Evolutionary conservation across 2,888 invertebrate genomes (phyloP), one percentile per base, ranked within the genome.

Genomic region (Scelioninae gen. 2): DNA sequence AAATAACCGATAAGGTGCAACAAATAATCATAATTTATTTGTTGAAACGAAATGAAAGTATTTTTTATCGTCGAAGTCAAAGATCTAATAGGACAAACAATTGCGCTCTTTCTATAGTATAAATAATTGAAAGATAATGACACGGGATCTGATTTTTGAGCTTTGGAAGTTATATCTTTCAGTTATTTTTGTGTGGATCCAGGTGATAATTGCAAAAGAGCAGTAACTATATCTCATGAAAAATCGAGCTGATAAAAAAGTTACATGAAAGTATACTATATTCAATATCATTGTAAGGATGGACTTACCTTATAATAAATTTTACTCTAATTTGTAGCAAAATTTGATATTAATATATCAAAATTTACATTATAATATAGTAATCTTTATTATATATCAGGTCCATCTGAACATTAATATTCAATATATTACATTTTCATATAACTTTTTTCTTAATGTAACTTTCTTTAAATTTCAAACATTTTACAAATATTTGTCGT

Each of bases 11-110:
- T 33, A n/a, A 69, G 73, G 31, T 22, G 58, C 68, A 69, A 60
- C 68, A 57, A 64, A 41, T 13, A 48, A 72, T 60, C 52, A 58
- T 43, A 63, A 64, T 52, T 43, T 46, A 39, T 79, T 78, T 76
- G 74, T 78, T 33, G 78, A 68, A 75, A 60, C 10, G 19, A 15
- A 9, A 22, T 10, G 31, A 58, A 11, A 10, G 16, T 55, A 57
- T 33, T 46, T 57, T 48, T 75, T 45, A 39, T 60, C 41, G 45
- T 60, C 48, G 68, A 57, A 13, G 45, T 39, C 39, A 78, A 79
- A 76, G n/a, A 63, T 80, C 80, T 81, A 81, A 79, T 78, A 78
- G 78, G 73, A 73, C 77, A 77, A 77, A 50, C 69, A 61, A 69
- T 73, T 60, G 75, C 67, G 75, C 75, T 78, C 53, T 58, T 48